Base-by-base conservation (phyloP, 2,797 vertebrate genomes). In the Rhinogobio ventralis region DNA sequence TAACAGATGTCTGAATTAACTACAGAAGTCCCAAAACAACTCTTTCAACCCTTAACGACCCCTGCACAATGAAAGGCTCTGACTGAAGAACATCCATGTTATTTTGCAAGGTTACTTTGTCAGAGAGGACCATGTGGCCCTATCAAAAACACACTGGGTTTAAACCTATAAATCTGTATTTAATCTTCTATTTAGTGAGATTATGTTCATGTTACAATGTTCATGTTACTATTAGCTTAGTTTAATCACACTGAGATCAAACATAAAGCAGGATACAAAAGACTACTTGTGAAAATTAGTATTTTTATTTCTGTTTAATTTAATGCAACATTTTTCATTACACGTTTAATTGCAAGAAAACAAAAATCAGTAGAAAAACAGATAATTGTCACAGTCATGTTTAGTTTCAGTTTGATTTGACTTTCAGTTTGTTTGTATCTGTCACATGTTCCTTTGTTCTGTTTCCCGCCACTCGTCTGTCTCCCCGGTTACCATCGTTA, bases 1-100 rank as follows among this genome's bases (percentile, higher is more conserved):
- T 84, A 90, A 86, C 94, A 94, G 93, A 94, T 92, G 66, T 87
- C 88, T 85, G 86, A 93, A 93, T 91, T 87, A 90, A 90, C 93
- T 90, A 86, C 89, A 66, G 73, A 81, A 81, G 53, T 66, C 75
- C 75, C 23, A 17, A 78, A 85, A 88, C 86, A 78, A 90, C 86
- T 87, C 51, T 84, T 88, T 86, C 88, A 89, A 91, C 88, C 88
- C 90, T 67, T 82, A 87, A 90, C 10, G 68, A 92, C 87, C 91
- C 85, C 53, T 51, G 83, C 23, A 80, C 57, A 90, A 89, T 83
- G 79, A 67, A 62, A 62, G 69, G 75, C 81, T 87, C 87, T 83
- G 80, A 72, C 77, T 72, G 74, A 30, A 69, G 66, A 71, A 77
- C 39, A 64, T 79, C 39, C 74, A 49, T 49, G 81, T 81, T 33